A percentile compares a stretch with the other conserved stretches of the same genome.
Evolutionary conservation across 2,113 vertebrate species (phyloP).

Genomic region (Pteropus alecto): DNA sequence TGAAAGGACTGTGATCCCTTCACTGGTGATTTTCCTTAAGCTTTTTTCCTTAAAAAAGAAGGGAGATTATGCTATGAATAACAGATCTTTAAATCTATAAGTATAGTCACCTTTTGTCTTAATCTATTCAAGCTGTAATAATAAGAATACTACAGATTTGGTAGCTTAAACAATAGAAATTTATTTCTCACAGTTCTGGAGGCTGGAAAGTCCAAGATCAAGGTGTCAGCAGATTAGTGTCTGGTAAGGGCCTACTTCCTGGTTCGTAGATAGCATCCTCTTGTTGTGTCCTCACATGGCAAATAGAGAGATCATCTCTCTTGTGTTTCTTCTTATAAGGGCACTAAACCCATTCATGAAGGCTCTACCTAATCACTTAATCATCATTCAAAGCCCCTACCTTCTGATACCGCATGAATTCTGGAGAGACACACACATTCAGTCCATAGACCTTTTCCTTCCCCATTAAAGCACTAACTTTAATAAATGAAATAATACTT

Average conservation of each 20-base stretch:
- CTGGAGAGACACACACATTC: background rate
- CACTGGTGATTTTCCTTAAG: background rate
- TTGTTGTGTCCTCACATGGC: accelerated
- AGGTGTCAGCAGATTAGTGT: background rate
- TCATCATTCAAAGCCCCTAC: background rate
- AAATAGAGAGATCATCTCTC: background rate
- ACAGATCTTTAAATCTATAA: background rate
- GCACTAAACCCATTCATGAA: background rate
- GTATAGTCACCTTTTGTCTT: background rate
- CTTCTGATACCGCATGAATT: background rate
- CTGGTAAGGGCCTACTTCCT: background rate
- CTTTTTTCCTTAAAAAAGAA: background rate
- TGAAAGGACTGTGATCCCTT: background rate
- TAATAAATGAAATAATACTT: background rate
- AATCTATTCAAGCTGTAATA: background rate
- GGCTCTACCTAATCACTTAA: background rate
- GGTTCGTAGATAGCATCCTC: background rate
- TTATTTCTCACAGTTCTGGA: background rate
- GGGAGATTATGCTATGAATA: background rate
- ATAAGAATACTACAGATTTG: background rate
- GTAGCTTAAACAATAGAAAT: background rate
- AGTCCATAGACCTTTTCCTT: background rate
- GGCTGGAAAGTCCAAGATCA: background rate
- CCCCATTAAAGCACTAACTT: background rate
- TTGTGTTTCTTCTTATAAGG: background rate